Evolutionary conservation across 2,888 invertebrate species (phyloP).

Genomic region (Coelopa pilipes): DNA sequence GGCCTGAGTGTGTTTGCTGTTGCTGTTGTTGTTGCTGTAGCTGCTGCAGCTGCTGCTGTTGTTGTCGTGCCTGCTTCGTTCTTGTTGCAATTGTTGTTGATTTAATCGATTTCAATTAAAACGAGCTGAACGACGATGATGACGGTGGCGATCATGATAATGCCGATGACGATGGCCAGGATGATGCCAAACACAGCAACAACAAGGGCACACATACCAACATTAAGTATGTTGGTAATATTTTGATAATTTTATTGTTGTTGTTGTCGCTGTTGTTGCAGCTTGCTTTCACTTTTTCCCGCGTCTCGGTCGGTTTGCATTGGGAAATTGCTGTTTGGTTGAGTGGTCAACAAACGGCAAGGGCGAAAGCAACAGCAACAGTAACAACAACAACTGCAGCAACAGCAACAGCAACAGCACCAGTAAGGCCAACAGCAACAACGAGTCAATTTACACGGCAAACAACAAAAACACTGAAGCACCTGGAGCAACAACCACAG

Average conservation of each 20-base stretch:
- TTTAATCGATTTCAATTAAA: slow-evolving; percentile 62
- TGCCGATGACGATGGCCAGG: not conserved
- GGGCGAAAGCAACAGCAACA: slow-evolving; percentile 13
- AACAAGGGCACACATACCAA: not conserved
- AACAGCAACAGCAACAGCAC: slow-evolving; percentile 36
- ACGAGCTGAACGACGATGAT: slow-evolving; percentile 22
- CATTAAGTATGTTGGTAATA: too few species aligned
- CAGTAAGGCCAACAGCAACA: slow-evolving; percentile 17
- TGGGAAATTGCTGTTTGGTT: slow-evolving; percentile 51
- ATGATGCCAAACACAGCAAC: not conserved
- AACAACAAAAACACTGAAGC: not conserved
- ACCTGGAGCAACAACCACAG: too few species aligned
- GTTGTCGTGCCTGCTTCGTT: too few species aligned
- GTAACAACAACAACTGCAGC: slow-evolving; percentile 26
- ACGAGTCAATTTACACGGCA: too few species aligned
- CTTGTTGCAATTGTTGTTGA: slow-evolving; percentile 37
- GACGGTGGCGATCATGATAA: not conserved
- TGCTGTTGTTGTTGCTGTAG: slow-evolving; percentile 17
- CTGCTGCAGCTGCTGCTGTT: too few species aligned
- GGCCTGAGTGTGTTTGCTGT: not conserved
- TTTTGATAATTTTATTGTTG: too few species aligned
- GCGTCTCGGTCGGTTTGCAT: slow-evolving; percentile 51
- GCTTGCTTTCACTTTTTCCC: not conserved
- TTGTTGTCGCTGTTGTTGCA: not conserved
- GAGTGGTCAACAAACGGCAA: slow-evolving; percentile 28